These are phyloP conservation scores for Grammomys surdaster DNA, from an alignment of 2,113 vertebrate genomes.

Conservation along the genomic window DNA sequence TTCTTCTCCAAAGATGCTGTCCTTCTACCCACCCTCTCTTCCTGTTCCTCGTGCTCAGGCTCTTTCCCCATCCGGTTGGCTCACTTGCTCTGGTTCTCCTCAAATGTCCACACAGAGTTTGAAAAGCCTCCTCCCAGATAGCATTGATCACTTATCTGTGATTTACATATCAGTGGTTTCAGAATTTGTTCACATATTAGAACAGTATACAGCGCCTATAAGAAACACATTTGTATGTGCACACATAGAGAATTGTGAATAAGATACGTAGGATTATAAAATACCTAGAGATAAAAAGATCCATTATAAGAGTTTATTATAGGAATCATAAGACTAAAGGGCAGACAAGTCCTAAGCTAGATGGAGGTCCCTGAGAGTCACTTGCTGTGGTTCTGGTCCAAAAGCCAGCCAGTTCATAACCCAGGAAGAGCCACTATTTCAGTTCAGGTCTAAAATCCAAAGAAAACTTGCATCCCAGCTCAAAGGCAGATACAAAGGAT, in stretches of 20 bases:
- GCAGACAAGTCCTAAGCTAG: not conserved
- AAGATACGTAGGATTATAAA: not conserved
- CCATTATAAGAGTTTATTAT: not conserved
- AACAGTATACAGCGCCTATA: not conserved
- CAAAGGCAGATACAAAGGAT: not conserved
- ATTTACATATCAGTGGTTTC: slow-evolving; percentile 27
- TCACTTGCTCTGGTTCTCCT: slow-evolving; percentile 8
- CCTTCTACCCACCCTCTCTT: not conserved
- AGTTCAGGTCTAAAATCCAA: not conserved
- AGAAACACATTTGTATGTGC: not conserved
- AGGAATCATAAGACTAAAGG: not conserved
- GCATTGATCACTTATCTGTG: slow-evolving; percentile 25
- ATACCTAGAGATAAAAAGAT: not conserved
- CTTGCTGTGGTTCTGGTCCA: not conserved
- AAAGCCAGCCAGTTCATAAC: not conserved
- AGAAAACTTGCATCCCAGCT: not conserved
- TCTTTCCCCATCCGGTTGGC: not conserved
- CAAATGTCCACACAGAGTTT: slow-evolving; percentile 21
- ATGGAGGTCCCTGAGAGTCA: not conserved
- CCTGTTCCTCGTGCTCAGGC: not conserved
- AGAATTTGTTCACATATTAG: not conserved
- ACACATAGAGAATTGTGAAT: not conserved
- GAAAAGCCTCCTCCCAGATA: slow-evolving; percentile 14
- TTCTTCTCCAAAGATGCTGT: not conserved
- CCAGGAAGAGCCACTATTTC: not conserved